phyloP scores from a whole-genome alignment of 2,113 vertebrate genomes.

The Microtus oregoni region DNA sequence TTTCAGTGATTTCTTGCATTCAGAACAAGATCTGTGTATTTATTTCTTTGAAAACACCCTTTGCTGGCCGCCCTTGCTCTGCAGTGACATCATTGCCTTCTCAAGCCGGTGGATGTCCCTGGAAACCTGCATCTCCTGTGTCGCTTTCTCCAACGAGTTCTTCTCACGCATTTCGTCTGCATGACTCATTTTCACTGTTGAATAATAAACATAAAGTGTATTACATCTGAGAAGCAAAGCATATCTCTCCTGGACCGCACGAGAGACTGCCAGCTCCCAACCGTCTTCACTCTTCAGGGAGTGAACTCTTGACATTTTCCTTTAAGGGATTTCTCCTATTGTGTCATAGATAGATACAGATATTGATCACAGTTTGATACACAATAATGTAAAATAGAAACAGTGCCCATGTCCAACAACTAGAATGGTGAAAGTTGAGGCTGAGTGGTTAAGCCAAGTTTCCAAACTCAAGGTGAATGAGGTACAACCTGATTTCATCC shows the following conservation, averaged over 20 bases:
- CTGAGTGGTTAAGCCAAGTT: not conserved
- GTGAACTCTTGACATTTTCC: not conserved
- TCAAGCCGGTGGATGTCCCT: slow-evolving; percentile 91
- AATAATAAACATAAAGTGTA: slow-evolving; percentile 73
- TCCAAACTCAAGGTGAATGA: not conserved
- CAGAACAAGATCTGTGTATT: slow-evolving; percentile 90
- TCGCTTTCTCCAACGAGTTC: slow-evolving; percentile 87
- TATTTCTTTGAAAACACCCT: slow-evolving; percentile 91
- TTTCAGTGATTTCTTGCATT: slow-evolving; percentile 87
- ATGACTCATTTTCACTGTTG: slow-evolving; percentile 79
- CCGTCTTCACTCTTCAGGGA: not conserved
- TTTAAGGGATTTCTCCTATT: not conserved
- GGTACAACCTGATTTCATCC: not conserved
- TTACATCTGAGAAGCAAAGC: slow-evolving; percentile 76
- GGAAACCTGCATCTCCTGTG: slow-evolving; percentile 89
- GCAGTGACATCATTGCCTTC: slow-evolving; percentile 91
- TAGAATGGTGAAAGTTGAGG: not conserved
- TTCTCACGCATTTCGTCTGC: slow-evolving; percentile 94
- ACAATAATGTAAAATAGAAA: not conserved
- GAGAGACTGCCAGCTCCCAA: not conserved
- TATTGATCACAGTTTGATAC: not conserved
- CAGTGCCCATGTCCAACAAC: not conserved
- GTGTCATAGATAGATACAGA: not conserved
- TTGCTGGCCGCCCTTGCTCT: slow-evolving; percentile 88
- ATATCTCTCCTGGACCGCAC: slow-evolving; percentile 30